phyloP scores from a whole-genome alignment of 2,797 vertebrate genomes.

The Ctenopoma multispine region DNA sequence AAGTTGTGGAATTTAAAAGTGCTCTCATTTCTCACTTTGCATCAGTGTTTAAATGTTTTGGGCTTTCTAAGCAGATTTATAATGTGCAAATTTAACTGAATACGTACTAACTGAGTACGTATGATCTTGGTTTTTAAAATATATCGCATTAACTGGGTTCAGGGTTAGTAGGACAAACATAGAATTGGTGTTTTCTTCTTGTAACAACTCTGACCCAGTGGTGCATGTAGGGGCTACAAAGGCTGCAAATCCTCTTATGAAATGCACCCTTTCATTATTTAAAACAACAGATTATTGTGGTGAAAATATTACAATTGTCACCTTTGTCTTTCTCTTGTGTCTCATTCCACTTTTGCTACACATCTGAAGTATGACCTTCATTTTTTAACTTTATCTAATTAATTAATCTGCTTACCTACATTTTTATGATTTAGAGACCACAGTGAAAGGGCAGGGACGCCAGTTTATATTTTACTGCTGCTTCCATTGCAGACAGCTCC shows the following conservation, averaged over 20 bases:
- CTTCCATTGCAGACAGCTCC: constrained; percentile 25
- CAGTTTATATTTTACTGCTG: constrained; percentile 18
- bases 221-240: background rate
- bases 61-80: too few relatives aligned
- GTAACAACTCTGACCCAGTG: background rate
- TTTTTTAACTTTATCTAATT: constrained; percentile 22
- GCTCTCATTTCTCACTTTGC: too few relatives aligned
- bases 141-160: background rate
- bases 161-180: background rate
- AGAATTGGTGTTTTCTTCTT: background rate
- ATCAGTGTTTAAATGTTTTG: too few relatives aligned
- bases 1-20: background rate
- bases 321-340: constrained; percentile 5
- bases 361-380: constrained; percentile 33
- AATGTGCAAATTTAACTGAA: background rate
- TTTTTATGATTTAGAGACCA: constrained; percentile 36
- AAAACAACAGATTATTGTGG: background rate
- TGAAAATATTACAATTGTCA: background rate
- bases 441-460: constrained; percentile 8
- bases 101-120: background rate
- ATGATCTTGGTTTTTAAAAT: background rate
- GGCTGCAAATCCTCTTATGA: background rate
- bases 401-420: constrained; percentile 34
- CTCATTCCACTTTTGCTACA: constrained; percentile 6
- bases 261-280: background rate